phyloP scores from a whole-genome alignment of 2,888 invertebrate species.

The Orthonevra nobilis region DNA sequence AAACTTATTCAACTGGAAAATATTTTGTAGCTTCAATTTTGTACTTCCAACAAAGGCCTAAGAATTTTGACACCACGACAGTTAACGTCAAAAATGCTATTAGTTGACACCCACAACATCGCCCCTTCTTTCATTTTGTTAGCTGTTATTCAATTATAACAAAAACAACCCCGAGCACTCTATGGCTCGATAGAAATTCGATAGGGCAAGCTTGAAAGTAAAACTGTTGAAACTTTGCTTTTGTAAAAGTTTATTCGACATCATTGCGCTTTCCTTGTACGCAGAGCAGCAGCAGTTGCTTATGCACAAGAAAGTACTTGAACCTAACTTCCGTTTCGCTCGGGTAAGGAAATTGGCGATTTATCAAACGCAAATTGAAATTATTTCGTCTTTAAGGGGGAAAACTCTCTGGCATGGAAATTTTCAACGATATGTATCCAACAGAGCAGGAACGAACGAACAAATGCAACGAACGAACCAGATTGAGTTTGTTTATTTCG shows the following conservation, averaged over 20 bases:
- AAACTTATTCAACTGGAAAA: slow-evolving; percentile 48
- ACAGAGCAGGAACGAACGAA: slow-evolving; percentile 11
- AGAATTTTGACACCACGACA: slow-evolving; percentile 40
- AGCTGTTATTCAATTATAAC: slow-evolving; percentile 59
- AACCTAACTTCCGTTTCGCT: slow-evolving; percentile 59
- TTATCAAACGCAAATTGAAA: slow-evolving; percentile 67
- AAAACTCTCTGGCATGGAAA: slow-evolving; percentile 19
- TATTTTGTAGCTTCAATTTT: slow-evolving; percentile 22
- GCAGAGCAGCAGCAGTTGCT: slow-evolving; percentile 47
- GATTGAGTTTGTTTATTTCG: slow-evolving; percentile 39
- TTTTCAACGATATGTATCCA: slow-evolving; percentile 15
- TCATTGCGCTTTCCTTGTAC: slow-evolving; percentile 50
- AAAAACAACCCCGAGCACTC: slow-evolving; percentile 45
- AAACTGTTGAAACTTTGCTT: slow-evolving; percentile 57
- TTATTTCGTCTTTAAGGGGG: slow-evolving; percentile 48
- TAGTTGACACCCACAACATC: slow-evolving; percentile 6
- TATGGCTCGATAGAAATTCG: slow-evolving; percentile 49
- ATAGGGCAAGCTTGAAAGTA: slow-evolving; percentile 49
- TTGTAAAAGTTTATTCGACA: slow-evolving; percentile 56
- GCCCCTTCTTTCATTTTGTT: not conserved
- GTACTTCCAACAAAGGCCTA: slow-evolving; percentile 17
- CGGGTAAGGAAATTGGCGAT: slow-evolving; percentile 64
- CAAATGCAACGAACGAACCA: slow-evolving; percentile 42
- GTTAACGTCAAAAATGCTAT: slow-evolving; percentile 17
- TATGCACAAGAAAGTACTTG: slow-evolving; percentile 56